Evolutionary conservation across 92 coral and sea anemone species (phyloP), one percentile per base, ranked within the genome.

Genomic region (Umimayanthus kanabou): DNA sequence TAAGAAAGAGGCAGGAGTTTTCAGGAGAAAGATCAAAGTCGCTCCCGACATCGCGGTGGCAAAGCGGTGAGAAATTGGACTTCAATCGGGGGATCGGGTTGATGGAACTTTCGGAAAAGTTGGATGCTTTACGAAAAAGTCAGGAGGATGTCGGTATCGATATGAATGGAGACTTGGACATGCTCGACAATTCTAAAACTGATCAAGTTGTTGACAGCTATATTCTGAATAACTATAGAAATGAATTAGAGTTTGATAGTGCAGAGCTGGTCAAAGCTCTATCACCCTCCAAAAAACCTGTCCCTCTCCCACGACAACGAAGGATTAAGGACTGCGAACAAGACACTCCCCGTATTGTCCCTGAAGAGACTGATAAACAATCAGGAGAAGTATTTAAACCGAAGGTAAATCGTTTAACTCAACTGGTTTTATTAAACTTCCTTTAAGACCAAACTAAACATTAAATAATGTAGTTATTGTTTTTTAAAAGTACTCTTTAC

Each of bases 71-170:
- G 79, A 86, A 85, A 64, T 77, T 92, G 37, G 91, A 94, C 65
- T 81, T 72, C 75, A 77, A 81, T 80, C 86, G 81, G 42, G 95
- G 91, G 9, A 91, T 79, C 16, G 99, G 98, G 23, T 70, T 96
- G 72, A 82, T 91, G 90, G 95, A 88, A 77, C 93, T 96, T 37
- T 90, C 99, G 77, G 95, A 94, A 81, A 95, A 94, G 80, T 81
- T 96, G 49, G 91, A 96, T 45, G 96, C 97, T 79, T 83, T 95
- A 33, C 89, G 90, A 6, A 83, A 92, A 11, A 93, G 98, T 75
- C 90, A 84, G 40, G 94, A 92, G 43, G 88, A 91, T 28, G 25
- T 93, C 18, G 88, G 87, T 9, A 89, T 76, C 9, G 89, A 50
- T 50, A 80, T 53, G 71, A 80, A 80, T 55, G 71, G 71, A 7